Evolutionary conservation across 2,113 vertebrate species (phyloP), one percentile per base, ranked within the genome.

Genomic region (Triplophysa siluroides): DNA sequence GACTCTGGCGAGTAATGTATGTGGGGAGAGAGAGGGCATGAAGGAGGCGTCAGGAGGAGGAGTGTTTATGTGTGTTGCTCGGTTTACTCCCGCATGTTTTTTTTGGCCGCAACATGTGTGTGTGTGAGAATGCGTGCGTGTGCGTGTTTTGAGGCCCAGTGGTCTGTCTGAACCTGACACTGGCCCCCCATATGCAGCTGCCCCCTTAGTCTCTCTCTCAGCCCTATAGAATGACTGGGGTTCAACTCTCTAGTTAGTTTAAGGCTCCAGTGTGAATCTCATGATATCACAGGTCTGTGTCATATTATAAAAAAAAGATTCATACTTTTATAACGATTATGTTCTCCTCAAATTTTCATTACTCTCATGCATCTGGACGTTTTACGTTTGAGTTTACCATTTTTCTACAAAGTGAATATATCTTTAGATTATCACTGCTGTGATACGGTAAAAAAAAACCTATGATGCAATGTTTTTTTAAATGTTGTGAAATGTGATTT

Each of bases 151-250:
- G 58, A 58, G 38, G 63, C 67, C 63, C 68, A 72, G 67, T 72
- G 80, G 71, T 78, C 80, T 76, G 66, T 16, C 13, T 52, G 68
- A 82, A 66, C 80, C 80, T 83, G 68, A 85, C 73, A 80, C 81
- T 69, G 67, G 68, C 68, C 78, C 80, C 60, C 62, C 5, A 47
- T 78, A 21, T 14, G 80, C 66, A 80, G 78, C 78, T 80, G 67
- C 79, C 79, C 21, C n/a, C 45, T 38, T 23, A 6, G 56, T 8
- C 64, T 54, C 60, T 60, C 75, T 66, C 58, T 47, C 43, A 8
- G 62, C 43, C 21, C 66, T 75, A 75, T 67, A 29, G 63, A 65
- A 63, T 78, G 67, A 82, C 72, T 72, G 45, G 18, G 45, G 14
- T 18, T 78, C 38, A 68, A 18, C 41, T 14, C n/a, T 60, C 50